Base-by-base conservation (phyloP, 2,888 invertebrate species). In the Sinopyrophorus schimmeli region DNA sequence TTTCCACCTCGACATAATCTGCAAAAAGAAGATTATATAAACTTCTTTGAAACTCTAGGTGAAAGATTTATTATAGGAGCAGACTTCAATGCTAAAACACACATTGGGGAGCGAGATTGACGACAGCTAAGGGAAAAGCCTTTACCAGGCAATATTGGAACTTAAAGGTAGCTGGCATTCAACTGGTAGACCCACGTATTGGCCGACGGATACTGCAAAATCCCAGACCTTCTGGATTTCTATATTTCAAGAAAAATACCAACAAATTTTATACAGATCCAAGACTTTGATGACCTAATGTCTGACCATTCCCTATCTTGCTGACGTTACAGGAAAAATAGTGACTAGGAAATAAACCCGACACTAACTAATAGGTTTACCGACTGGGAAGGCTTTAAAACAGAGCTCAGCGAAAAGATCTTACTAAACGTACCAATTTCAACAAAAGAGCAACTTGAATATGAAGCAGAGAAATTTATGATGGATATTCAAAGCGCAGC, bases 241-340 rank as follows among this genome's bases (percentile, higher is more conserved):
- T 38, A 27, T 10, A 26, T 26, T 27, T 38, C 38, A 27, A 38
- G 38, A 26, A 38, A 38, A 38, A 17, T 38, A 27, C 38, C 38
- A 21, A 38, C 38, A 38, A 35, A 18, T 5, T 20, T 34, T 10
- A 34, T 34, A 34, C 34, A 35, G 20, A 35, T 35, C 3, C 23
- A 27, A 17, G 26, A 27, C 23, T 27, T 5, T 17, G 17, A 26
- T 21, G 38, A 38, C 27, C 27, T 38, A 38, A 38, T 38, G 27
- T 38, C 38, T 38, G 17, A 17, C 12, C 38, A 38, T 27, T 26
- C 18, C 27, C 38, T 38, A 27, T 38, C 17, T 27, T 38, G 27
- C n/a, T n/a, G n/a, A n/a, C n/a, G n/a, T n/a, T n/a, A n/a, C n/a
- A 4, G n/a, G 27, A 11, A 24, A 24, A 14, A 38, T 38, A n/a